Evolutionary conservation across 2,113 vertebrate species (phyloP), one percentile per base, ranked within the genome.

Genomic region (Lontra canadensis): DNA sequence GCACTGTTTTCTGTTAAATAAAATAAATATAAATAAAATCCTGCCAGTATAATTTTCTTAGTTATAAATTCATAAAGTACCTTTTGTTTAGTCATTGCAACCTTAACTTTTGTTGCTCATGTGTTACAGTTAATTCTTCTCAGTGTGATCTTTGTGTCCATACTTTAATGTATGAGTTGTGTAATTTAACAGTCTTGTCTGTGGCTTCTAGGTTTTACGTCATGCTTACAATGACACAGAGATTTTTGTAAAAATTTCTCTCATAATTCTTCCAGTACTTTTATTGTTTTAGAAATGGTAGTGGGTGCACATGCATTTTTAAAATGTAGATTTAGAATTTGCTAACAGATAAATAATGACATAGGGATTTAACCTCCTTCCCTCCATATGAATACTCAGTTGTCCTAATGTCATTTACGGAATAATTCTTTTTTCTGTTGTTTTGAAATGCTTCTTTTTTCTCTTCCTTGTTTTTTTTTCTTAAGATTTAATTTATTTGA

Each of bases 391-490:
- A 11, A 13, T 44, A 47, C 17, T 6, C 49, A 21, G 8, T 49
- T 90, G 73, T 90, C 67, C 29, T 81, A 87, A 4, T 65, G n/a
- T 8, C 31, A 42, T 71, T 71, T 69, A 65, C 83, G 31, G 7
- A 39, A 3, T 26, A 71, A n/a, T 67, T 17, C 12, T 85, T 81
- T 88, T 44, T 76, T 65, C 31, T 65, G 1, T 23, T 63, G 52
- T 73, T 96, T 85, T 49, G 42, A 82, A 86, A 59, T 96, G 1
- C 21, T 79, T 18, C 42, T 44, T 97, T 87, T 93, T 42, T 73
- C 12, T 92, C 4, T 67, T 95, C 42, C 21, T 80, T 82, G 17
- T 59, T 91, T 91, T 55, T 39, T 52, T 55, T 55, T 55, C 18
- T 55, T 18, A 55, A 55, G 52, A 55, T 55, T 55, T 18, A 18